These are phyloP conservation scores for Ephialtes manifestator DNA, from an alignment of 2,888 invertebrate genomes.

Conservation along the genomic window DNA sequence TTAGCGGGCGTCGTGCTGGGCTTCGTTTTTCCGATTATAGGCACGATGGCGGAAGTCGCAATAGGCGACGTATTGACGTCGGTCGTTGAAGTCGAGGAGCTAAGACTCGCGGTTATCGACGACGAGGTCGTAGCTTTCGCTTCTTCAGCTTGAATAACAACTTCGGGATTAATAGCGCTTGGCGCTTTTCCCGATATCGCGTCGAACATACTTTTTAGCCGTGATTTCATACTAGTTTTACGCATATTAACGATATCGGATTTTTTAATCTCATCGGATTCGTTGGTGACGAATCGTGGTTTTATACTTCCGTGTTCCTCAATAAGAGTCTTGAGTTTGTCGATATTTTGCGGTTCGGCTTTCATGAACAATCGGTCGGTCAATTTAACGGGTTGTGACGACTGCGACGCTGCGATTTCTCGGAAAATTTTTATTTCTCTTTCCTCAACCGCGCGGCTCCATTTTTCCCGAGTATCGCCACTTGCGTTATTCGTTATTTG, in stretches of 20 bases:
- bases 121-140: conserved; percentile 70
- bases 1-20: conserved; percentile 72
- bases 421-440: conserved; percentile 6
- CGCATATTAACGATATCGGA: conserved; percentile 83
- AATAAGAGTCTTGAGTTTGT: conserved; percentile 79
- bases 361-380: conserved; percentile 84
- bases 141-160: conserved; percentile 84
- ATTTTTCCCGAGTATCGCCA: conserved; percentile 12
- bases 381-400: conserved; percentile 68
- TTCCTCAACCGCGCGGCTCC: neutral
- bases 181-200: conserved; percentile 84
- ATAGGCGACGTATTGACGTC: conserved; percentile 82
- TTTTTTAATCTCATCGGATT: conserved; percentile 83
- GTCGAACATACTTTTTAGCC: conserved; percentile 84
- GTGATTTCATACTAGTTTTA: conserved; percentile 83
- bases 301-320: conserved; percentile 80
- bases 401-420: conserved; percentile 14
- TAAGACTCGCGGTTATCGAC: conserved; percentile 74
- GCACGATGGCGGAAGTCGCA: conserved; percentile 79
- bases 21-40: conserved; percentile 75
- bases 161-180: conserved; percentile 82
- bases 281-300: conserved; percentile 79
- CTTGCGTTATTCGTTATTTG: conserved; percentile 1
- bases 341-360: conserved; percentile 81
- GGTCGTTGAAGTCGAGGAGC: conserved; percentile 81